A percentile compares a stretch with the other conserved stretches of the same genome.
phyloP scores from a whole-genome alignment of 2,113 vertebrate species.

The Cebidichthys violaceus region DNA sequence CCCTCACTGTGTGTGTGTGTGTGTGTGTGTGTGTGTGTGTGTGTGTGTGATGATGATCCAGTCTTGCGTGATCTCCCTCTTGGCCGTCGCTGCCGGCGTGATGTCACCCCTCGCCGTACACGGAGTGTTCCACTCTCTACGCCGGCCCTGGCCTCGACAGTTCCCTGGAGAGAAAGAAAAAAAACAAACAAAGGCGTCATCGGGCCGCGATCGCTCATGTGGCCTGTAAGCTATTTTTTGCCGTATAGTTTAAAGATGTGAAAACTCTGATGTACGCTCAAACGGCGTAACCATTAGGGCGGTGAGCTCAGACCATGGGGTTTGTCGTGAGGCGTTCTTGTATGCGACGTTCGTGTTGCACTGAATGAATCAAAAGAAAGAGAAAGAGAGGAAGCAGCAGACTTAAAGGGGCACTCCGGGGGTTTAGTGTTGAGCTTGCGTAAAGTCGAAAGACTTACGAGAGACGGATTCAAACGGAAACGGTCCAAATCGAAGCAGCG shows the following conservation, averaged over 20 bases:
- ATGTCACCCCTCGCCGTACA: slow-evolving; percentile 76
- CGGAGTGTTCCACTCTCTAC: slow-evolving; percentile 63
- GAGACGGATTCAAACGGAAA: not conserved
- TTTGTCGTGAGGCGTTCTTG: slow-evolving; percentile 9
- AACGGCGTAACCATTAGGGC: slow-evolving; percentile 50
- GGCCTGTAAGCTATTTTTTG: slow-evolving; percentile 9
- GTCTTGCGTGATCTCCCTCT: slow-evolving; percentile 58
- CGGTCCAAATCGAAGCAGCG: not conserved
- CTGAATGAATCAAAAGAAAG: not conserved
- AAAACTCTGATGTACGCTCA: slow-evolving; percentile 63
- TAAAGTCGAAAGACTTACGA: not conserved
- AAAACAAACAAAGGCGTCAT: slow-evolving; percentile 66
- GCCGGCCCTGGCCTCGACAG: slow-evolving; percentile 71
- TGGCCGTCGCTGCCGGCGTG: slow-evolving; percentile 62
- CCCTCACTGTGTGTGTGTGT: slow-evolving; percentile 28
- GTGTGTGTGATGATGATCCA: slow-evolving; percentile 60
- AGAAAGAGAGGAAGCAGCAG: not conserved
- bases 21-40: slow-evolving; percentile 29
- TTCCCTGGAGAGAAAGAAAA: slow-evolving; percentile 41
- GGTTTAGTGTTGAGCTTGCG: not conserved
- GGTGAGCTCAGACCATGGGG: slow-evolving; percentile 35
- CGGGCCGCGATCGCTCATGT: slow-evolving; percentile 34
- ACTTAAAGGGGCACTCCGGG: not conserved
- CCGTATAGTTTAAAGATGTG: slow-evolving; percentile 52
- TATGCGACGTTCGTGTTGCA: not conserved